phyloP scores from a whole-genome alignment of 2,113 vertebrate genomes.

The Gambusia affinis region DNA sequence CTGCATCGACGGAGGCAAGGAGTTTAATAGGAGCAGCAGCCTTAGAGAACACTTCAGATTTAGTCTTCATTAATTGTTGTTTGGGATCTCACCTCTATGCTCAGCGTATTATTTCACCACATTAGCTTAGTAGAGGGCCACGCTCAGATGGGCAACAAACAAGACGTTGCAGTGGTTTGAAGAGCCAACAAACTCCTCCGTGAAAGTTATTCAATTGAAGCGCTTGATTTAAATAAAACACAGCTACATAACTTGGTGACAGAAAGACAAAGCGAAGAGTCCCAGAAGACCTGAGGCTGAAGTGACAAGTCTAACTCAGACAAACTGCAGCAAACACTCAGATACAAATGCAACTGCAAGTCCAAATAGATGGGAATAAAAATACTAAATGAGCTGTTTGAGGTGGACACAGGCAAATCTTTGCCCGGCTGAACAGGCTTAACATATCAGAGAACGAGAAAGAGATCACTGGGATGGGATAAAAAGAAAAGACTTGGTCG shows the following conservation, averaged over 20 bases:
- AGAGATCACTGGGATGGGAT: constrained; percentile 75
- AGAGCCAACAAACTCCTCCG: neutral
- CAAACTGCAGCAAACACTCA: constrained; percentile 68
- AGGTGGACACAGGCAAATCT: constrained; percentile 60
- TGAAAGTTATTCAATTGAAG: constrained; percentile 58
- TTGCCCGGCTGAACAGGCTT: constrained; percentile 70
- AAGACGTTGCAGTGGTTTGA: neutral
- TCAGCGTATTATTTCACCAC: constrained; percentile 43
- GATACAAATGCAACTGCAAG: constrained; percentile 53
- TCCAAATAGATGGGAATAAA: constrained; percentile 51
- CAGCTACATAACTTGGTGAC: constrained; percentile 36
- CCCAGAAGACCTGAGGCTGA: constrained; percentile 53
- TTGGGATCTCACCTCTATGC: constrained; percentile 36
- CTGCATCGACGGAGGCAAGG: constrained; percentile 41
- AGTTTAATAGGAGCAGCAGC: constrained; percentile 49
- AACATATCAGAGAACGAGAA: constrained; percentile 72
- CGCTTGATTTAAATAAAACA: constrained; percentile 53
- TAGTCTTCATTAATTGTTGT: constrained; percentile 53
- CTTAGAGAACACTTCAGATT: constrained; percentile 27
- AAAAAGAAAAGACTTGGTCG: constrained; percentile 60
- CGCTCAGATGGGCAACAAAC: constrained; percentile 7
- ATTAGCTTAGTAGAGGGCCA: constrained; percentile 40
- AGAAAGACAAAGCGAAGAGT: constrained; percentile 49
- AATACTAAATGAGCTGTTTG: constrained; percentile 76
- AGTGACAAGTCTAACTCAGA: constrained; percentile 74